A percentile compares a stretch with the other conserved stretches of the same genome.
phyloP scores from a whole-genome alignment of 37 sponge, comb jelly and placozoan species.

The Spongia lamella region DNA sequence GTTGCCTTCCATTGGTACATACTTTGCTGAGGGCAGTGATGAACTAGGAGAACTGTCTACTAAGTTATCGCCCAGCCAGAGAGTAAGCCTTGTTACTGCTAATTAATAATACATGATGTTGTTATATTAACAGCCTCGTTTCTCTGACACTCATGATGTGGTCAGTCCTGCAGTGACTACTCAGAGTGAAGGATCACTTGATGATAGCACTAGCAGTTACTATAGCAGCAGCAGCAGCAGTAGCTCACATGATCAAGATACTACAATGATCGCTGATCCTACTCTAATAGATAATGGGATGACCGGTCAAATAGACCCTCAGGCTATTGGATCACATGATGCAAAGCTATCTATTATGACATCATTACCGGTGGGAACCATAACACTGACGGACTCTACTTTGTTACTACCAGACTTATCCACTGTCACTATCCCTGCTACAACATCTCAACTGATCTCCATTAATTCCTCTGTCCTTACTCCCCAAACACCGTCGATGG shows the following conservation, averaged over 20 bases:
- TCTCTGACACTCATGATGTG: conserved; percentile 28
- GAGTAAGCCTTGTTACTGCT: conserved; percentile 28
- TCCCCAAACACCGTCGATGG: conserved; percentile 13
- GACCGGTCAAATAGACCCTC: neutral
- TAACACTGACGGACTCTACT: neutral
- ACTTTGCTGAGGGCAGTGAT: conserved; percentile 46
- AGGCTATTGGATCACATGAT: neutral
- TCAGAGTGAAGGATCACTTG: no score
- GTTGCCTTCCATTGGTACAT: conserved; percentile 25
- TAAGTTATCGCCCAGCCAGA: conserved; percentile 18
- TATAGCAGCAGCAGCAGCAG: no score
- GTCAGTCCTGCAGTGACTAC: conserved; percentile 28
- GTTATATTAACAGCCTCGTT: conserved; percentile 29
- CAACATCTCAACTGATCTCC: neutral
- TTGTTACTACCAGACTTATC: no score
- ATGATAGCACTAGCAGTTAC: no score
- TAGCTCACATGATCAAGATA: no score
- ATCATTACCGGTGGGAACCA: neutral
- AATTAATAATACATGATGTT: neutral
- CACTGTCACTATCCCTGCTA: no score
- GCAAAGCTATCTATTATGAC: neutral
- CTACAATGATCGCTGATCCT: no score
- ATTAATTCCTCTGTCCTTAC: neutral
- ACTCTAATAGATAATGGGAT: neutral
- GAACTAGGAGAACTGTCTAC: conserved; percentile 26